Base-by-base conservation (phyloP, 2,888 invertebrate genomes). In the Acleris laterana region DNA sequence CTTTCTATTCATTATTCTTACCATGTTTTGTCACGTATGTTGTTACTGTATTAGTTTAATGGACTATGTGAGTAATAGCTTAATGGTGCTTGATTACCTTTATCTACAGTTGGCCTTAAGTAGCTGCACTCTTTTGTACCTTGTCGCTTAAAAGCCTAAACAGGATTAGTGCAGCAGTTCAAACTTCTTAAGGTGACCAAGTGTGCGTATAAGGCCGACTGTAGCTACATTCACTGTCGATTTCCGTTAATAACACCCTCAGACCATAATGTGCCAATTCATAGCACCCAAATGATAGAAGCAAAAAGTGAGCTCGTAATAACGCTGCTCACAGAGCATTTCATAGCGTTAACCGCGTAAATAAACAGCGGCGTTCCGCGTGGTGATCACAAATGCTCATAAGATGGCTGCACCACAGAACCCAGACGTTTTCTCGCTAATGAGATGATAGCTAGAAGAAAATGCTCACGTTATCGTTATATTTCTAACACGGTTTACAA, bases 341-440 rank as follows among this genome's bases (percentile, higher is more conserved):
- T 66, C 50, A 66, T 61, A 61, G 65, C 61, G 61, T 66, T 68
- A 58, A 65, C 67, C 68, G 64, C 57, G 62, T 48, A 46, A 46
- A 63, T 66, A 81, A 79, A 81, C 72, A 74, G 72, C 70, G 70
- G 70, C 77, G 82, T 84, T 78, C 82, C 84, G 84, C 82, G 66
- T 64, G 58, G 63, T 81, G 79, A 73, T 69, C 83, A 79, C 79
- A 72, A 75, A 65, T 65, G 62, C 61, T 59, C 56, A n/a, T n/a
- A 44, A 59, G 58, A 48, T 38, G 44, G 17, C 69, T 72, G 71
- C 73, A 76, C 78, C 75, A 76, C 76, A 77, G 76, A 78, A 77
- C 76, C 77, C 78, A 76, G 76, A 74, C 70, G 72, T 78, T 83
- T 86, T 83, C 81, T 81, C 81, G 75, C 77, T 81, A 85, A 85